Conservation (phyloP, 2,797 vertebrate genomes). For the Alcedo atthis region DNA sequence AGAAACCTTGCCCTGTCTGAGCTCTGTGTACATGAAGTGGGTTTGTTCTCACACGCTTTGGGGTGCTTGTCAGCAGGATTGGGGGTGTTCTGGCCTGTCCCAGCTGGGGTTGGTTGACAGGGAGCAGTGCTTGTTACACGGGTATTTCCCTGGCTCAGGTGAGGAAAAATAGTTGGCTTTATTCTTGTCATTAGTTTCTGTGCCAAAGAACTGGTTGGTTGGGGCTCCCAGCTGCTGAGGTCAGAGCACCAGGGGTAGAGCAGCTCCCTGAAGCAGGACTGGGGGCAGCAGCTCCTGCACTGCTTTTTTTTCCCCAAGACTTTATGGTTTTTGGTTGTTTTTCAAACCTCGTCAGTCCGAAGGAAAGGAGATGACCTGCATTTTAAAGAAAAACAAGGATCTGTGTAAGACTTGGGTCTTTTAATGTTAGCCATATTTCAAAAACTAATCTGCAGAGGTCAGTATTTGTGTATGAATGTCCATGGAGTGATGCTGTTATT, state of each 20-base stretch:
- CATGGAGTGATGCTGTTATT: background rate
- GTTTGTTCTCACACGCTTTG: background rate
- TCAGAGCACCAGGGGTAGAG: fast-evolving
- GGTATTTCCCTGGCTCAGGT: background rate
- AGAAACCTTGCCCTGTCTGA: background rate
- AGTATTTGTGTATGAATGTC: slow-evolving; percentile 1
- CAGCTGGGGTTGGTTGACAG: background rate
- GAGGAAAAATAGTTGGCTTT: background rate
- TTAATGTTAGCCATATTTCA: background rate
- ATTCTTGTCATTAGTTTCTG: background rate
- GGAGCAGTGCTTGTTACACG: background rate
- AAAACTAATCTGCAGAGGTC: background rate
- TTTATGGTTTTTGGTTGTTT: background rate
- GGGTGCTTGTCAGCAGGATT: background rate
- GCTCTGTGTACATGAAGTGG: background rate
- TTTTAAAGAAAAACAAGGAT: background rate
- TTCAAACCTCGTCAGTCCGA: background rate
- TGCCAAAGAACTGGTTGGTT: background rate
- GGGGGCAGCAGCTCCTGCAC: background rate
- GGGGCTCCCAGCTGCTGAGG: background rate
- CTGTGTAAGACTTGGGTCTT: background rate
- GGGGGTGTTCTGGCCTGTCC: background rate
- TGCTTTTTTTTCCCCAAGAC: background rate
- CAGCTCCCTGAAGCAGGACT: background rate
- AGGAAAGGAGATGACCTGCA: background rate